Evolutionary conservation across 30 jellyfish, hydroid and myxozoan genomes (phyloP), one percentile per base, ranked within the genome.

Genomic region (Chrysaora quinquecirrha): DNA sequence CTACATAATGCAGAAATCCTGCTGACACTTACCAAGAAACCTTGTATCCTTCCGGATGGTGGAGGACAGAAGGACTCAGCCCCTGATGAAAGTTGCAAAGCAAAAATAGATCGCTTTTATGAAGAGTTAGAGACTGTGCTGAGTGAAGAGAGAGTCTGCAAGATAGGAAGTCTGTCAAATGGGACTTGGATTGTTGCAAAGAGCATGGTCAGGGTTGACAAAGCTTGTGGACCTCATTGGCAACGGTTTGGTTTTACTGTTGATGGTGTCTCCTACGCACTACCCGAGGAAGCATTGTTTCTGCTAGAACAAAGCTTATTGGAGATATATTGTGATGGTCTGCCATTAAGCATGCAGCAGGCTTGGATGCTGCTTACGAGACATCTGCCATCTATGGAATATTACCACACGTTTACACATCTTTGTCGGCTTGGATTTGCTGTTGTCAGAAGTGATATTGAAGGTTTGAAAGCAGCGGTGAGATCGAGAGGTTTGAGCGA

Each of bases 361-460:
- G 85, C 94, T 1, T 84, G 87, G 87, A n/a, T 33, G 56, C 58
- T 84, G 58, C 83, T 84, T 27, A 71, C 30, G 22, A 34, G 30
- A 7, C 75, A 61, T 12, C 3, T 72, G 54, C 94, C 94, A 0
- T 84, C 94, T 12, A 28, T 72, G 28, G 94, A 84, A 48, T 74
- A 71, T 56, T 84, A 84, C 68, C 32, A 24, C 22, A 60, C 78
- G 3, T 84, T 23, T 48, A 73, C 87, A 2, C 67, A 47, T 49
- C 80, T 84, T 1, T 71, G 94, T 48, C 94, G 94, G 35, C 83
- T 16, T 54, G 94, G 94, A 24, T 84, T 71, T 46, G 87, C 71
- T 1, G 76, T 84, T 10, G 3, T 56, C 10, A 66, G 83, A 33
- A 80, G 83, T 66, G n/a, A n/a, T n/a, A n/a, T n/a, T n/a, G n/a